Base-by-base conservation (phyloP, 2,888 invertebrate species). In the Lamproptera curius region DNA sequence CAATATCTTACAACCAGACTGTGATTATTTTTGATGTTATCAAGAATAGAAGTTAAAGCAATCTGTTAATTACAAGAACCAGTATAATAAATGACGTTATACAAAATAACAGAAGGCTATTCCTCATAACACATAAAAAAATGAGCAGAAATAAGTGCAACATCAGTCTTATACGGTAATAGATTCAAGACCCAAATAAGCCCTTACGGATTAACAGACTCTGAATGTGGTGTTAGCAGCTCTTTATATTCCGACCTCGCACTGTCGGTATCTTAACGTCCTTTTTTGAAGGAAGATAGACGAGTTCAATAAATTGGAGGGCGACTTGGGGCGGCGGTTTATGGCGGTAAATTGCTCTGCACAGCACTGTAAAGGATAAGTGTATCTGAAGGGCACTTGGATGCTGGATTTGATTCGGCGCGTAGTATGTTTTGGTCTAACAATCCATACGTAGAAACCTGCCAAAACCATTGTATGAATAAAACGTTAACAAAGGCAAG, bases 301-400 rank as follows among this genome's bases (percentile, higher is more conserved):
- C 73, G 75, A 72, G 76, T 73, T 67, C 75, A 73, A 83, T 83
- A 83, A 83, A 84, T 84, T 82, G 83, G 71, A 80, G 79, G 81
- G 79, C 61, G 73, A 67, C 55, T 48, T 43, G 50, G 34, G 53
- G 56, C 56, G 57, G 53, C 52, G 53, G 50, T 46, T 38, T 48
- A 56, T 52, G 49, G 52, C 57, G 53, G 55, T 56, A 59, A 59
- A 61, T 58, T 61, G 59, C 57, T 61, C 50, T 54, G 54, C 55
- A 52, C 55, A 37, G 53, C 53, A 51, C 55, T 58, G 53, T 54
- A 54, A 50, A 50, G 50, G 51, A 45, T 52, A 51, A 51, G 54
- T 49, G 50, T 46, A 44, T 52, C 53, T 54, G 46, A 45, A 54
- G 49, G 54, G 54, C 51, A 51, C 59, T 59, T 52, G 17, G 34